These are phyloP conservation scores for Gonioctena quinquepunctata DNA, from an alignment of 1,140 invertebrate genomes.

Conservation along the genomic window DNA sequence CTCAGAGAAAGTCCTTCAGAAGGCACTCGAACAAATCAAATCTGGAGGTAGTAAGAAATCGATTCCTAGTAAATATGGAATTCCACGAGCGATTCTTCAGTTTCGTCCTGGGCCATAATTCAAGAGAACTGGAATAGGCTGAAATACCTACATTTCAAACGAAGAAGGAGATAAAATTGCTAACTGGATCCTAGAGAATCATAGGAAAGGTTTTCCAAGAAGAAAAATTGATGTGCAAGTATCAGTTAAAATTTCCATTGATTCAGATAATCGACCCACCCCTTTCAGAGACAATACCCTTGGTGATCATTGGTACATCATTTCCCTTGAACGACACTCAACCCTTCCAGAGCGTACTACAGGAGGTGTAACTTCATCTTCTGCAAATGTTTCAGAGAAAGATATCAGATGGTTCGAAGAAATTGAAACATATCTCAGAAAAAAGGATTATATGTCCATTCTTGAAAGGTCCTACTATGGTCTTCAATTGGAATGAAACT, in stretches of 20 bases:
- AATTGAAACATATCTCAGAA: constrained; percentile 40
- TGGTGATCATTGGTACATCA: constrained; percentile 45
- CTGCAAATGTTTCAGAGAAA: constrained; percentile 36
- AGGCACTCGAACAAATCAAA: too few species aligned
- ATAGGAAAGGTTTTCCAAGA: constrained; percentile 27
- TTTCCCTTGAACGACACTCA: constrained; percentile 44
- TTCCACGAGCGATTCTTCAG: neutral
- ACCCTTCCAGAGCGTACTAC: constrained; percentile 32
- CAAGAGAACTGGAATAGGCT: neutral
- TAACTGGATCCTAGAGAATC: constrained; percentile 19
- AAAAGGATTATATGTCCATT: constrained; percentile 31
- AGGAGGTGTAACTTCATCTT: constrained; percentile 37
- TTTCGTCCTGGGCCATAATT: neutral
- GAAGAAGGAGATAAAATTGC: constrained; percentile 18
- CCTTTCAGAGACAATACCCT: constrained; percentile 46
- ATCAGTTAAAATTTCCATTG: constrained; percentile 15
- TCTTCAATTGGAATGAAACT: constrained; percentile 54
- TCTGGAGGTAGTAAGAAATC: neutral
- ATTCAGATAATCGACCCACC: constrained; percentile 22
- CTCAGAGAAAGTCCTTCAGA: too few species aligned
- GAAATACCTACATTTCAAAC: neutral
- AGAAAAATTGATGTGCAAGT: constrained; percentile 23
- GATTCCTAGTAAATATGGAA: neutral
- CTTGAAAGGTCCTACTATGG: constrained; percentile 37
- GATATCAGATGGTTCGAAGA: constrained; percentile 34